A percentile compares a stretch with the other conserved stretches of the same genome.
These are phyloP conservation scores for Grammomys surdaster DNA, from an alignment of 2,113 vertebrate species.

Conservation along the genomic window DNA sequence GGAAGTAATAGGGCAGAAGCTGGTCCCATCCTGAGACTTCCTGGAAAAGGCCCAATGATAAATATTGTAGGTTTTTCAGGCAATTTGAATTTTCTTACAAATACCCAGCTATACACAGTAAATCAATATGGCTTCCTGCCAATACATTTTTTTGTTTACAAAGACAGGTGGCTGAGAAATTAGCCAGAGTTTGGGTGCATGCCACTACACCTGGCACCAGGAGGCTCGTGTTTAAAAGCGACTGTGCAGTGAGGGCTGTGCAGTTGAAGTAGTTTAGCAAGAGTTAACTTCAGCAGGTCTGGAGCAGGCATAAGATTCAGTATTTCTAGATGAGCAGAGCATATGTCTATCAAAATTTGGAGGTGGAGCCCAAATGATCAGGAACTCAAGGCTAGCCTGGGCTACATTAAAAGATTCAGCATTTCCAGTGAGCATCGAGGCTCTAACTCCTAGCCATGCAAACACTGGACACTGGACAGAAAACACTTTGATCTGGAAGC, in stretches of 20 bases:
- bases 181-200: neutral
- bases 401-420: neutral
- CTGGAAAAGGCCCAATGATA: neutral
- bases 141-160: neutral
- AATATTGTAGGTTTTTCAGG: neutral
- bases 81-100: neutral
- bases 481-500: neutral
- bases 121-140: neutral
- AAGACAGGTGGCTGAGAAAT: neutral
- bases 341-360: neutral
- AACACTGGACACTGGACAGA: neutral
- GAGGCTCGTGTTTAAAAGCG: constrained; percentile 15
- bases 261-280: neutral
- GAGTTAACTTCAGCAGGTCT: neutral
- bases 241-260: neutral
- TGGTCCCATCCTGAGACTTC: neutral
- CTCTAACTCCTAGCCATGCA: neutral
- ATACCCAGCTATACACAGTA: neutral
- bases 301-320: neutral
- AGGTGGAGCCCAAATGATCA: neutral
- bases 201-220: neutral
- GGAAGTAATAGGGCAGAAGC: neutral
- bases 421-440: neutral
- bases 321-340: neutral
- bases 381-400: neutral